Base-by-base conservation (phyloP, 1,140 invertebrate species). In the Caenorhabditis brenneri region DNA sequence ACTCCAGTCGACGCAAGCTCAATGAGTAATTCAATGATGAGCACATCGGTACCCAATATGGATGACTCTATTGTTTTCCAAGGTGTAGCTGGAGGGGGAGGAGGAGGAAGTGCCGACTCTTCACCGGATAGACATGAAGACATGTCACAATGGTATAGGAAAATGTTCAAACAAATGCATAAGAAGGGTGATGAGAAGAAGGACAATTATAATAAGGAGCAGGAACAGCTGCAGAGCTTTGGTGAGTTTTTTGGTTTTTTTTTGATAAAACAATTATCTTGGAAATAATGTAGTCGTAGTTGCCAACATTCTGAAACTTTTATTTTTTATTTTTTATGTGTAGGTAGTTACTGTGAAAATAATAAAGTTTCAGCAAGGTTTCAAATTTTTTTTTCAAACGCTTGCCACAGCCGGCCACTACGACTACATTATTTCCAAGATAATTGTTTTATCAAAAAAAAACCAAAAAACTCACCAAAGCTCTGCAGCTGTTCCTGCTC, bases 131-230 rank as follows among this genome's bases (percentile, higher is more conserved):
- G 65, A 42, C 2, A 74, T 74, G 65, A 74, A 15, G 84, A 85
- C 19, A 85, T 85, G 84, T 65, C 46, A 24, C 29, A 69, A 22
- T 85, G 84, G 84, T 85, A 85, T 49, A 31, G 58, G 60, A 78
- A 82, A 36, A 85, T 85, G 84, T 85, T 81, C 80, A 85, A 81
- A 48, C 84, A 81, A 27, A 80, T 85, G 79, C 84, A 85, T 48
- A 85, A 49, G 27, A 60, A 84, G 19, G 84, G 48, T 31, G 79
- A 80, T 29, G 79, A 80, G 24, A 15, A 39, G n/a, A 5, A 31
- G 16, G 15, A 74, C 12, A 24, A n/a, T n/a, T n/a, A n/a, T n/a
- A n/a, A n/a, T n/a, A n/a, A n/a, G n/a, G n/a, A n/a, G n/a, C 12
- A 10, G 33, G 42, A n/a, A 60, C 1, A n/a, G 3, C 7, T 16